Base-by-base conservation (phyloP, 2,888 invertebrate genomes). In the Scaptodrosophila latifasciaeformis region DNA sequence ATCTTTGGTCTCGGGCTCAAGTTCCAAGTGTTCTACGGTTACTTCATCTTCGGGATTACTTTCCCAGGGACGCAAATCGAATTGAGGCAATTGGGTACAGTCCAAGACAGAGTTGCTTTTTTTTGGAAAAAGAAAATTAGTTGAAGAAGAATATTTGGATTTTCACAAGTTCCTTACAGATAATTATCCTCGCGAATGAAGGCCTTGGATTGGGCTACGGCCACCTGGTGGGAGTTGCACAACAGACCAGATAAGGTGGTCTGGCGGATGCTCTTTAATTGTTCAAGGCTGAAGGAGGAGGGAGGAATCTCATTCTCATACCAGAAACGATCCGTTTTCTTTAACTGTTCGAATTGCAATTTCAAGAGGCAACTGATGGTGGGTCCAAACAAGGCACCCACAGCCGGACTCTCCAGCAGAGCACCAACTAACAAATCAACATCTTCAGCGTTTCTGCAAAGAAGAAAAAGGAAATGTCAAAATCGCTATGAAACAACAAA, bases 241-340 rank as follows among this genome's bases (percentile, higher is more conserved):
- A 96, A 86, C 2, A 96, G 86, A 1, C 94, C 92, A 0, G 95
- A 91, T 0, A 96, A 85, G 0, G 94, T 91, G 0, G 93, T 92
- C 78, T 93, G 93, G 42, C 94, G 90, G 44, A 96, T 90, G 65
- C 95, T 95, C 50, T 90, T 90, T 7, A 96, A 87, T 82, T 96
- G 96, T 44, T 92, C 92, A 55, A 90, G 88, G 0, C 89, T 90
- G 60, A 96, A 89, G 0, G 95, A 92, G 12, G 95, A 95, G 0
- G 96, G 96, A 0, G 96, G 96, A 40, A 96, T 89, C 81, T 96
- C 96, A 82, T 96, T 96, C 85, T 97, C 97, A 81, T 96, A 97
- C 96, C 96, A 97, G 84, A 96, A 97, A 60, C 97, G 88, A 88
- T 97, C 97, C 49, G 96, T 94, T 72, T 92, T 92, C 74, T 95